These are phyloP conservation scores for Nomada hirtipes DNA, from an alignment of 2,888 invertebrate genomes.

Conservation along the genomic window DNA sequence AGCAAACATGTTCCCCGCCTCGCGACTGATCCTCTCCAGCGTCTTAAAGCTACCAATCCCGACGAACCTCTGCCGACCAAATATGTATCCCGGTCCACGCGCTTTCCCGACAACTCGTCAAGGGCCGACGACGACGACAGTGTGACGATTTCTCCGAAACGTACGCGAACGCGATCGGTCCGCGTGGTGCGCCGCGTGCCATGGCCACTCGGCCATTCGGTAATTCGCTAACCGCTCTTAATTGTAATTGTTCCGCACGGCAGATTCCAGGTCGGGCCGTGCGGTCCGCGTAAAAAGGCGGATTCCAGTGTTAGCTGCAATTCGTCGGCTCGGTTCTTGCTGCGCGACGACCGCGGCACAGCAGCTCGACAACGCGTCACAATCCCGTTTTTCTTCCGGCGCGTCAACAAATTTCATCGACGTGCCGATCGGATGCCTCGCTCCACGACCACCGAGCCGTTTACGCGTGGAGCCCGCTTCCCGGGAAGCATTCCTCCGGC, in stretches of 20 bases:
- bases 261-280: constrained; percentile 78
- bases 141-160: constrained; percentile 67
- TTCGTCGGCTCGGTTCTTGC: constrained; percentile 71
- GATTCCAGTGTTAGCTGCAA: constrained; percentile 83
- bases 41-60: no score
- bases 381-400: constrained; percentile 76
- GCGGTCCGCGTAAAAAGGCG: constrained; percentile 76
- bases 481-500: constrained; percentile 53
- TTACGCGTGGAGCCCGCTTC: constrained; percentile 37
- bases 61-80: no score
- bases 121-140: constrained; percentile 49
- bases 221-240: constrained; percentile 84
- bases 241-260: constrained; percentile 83
- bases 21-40: no score
- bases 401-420: constrained; percentile 79
- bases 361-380: constrained; percentile 71
- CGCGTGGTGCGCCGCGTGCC: constrained; percentile 69
- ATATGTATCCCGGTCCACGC: not conserved
- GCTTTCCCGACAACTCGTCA: constrained; percentile 17
- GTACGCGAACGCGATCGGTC: constrained; percentile 15
- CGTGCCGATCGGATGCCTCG: constrained; percentile 71
- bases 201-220: constrained; percentile 74
- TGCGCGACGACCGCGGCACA: not conserved
- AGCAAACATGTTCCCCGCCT: no score
- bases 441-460: constrained; percentile 32